A percentile compares a stretch with the other conserved stretches of the same genome.
Conservation (phyloP, 2,797 vertebrate species). For the Trachops cirrhosus region DNA sequence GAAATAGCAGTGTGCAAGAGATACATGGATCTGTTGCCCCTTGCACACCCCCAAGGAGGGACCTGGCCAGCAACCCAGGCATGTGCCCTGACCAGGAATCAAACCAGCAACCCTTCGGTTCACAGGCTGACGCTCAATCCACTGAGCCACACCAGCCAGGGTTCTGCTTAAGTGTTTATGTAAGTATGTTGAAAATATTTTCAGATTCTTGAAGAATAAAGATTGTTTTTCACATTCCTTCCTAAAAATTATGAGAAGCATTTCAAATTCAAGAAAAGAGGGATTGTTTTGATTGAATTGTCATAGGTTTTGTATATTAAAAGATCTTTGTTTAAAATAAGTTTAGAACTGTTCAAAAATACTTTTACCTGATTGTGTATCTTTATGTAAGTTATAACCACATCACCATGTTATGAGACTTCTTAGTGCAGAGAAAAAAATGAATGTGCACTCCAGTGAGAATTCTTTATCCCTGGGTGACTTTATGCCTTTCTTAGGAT, state of each 20-base stretch:
- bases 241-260: neutral
- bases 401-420: neutral
- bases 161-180: conserved; percentile 34
- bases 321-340: conserved; percentile 26
- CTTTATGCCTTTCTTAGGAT: too few relatives aligned
- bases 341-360: conserved; percentile 28
- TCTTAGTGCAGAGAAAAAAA: conserved; percentile 13
- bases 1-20: too few relatives aligned
- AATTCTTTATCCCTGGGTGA: conserved; percentile 15
- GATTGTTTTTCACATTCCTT: conserved; percentile 15
- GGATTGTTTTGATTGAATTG: neutral
- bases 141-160: too few relatives aligned
- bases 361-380: conserved; percentile 28
- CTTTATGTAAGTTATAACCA: neutral
- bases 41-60: too few relatives aligned
- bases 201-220: neutral
- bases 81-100: too few relatives aligned
- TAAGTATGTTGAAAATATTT: conserved; percentile 29
- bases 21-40: too few relatives aligned
- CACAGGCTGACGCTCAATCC: too few relatives aligned
- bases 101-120: too few relatives aligned
- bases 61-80: too few relatives aligned
- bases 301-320: neutral
- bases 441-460: neutral
- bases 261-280: conserved; percentile 37